Conservation (phyloP, 2,113 vertebrate species). For the Natator depressus region DNA sequence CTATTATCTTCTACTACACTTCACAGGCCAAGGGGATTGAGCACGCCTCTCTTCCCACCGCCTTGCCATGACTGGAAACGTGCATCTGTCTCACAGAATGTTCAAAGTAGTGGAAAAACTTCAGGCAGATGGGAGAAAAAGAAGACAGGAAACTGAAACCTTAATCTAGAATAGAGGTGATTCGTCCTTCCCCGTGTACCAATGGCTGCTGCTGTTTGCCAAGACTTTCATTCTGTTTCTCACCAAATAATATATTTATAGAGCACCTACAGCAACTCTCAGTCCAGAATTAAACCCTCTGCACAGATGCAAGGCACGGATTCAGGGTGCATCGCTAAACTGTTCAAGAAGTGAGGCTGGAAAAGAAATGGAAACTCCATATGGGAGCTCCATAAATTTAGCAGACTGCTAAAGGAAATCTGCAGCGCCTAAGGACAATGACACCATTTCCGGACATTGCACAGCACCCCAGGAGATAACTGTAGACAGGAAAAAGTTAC, state of each 20-base stretch:
- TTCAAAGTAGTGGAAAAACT: accelerated
- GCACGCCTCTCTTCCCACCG: not conserved
- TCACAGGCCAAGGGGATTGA: not conserved
- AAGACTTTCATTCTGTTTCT: not conserved
- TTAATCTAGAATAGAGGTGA: not conserved
- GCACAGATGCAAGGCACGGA: not conserved
- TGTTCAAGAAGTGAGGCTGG: accelerated
- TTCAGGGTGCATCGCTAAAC: not conserved
- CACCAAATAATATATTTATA: not conserved
- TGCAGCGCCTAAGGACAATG: slow-evolving; percentile 17
- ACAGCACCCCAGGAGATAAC: not conserved
- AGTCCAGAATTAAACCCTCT: not conserved
- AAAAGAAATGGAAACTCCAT: not conserved
- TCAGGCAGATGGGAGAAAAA: not conserved
- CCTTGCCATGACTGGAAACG: not conserved
- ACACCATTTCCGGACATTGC: not conserved
- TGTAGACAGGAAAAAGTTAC: slow-evolving; percentile 23
- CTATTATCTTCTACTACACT: not conserved
- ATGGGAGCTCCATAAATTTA: not conserved
- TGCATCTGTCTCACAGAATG: accelerated
- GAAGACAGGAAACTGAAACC: not conserved
- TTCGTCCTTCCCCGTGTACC: not conserved
- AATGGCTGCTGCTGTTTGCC: accelerated
- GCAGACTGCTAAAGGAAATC: slow-evolving; percentile 12
- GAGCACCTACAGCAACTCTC: not conserved